Conservation (phyloP, 2,113 vertebrate species). For the Taxidea taxus region DNA sequence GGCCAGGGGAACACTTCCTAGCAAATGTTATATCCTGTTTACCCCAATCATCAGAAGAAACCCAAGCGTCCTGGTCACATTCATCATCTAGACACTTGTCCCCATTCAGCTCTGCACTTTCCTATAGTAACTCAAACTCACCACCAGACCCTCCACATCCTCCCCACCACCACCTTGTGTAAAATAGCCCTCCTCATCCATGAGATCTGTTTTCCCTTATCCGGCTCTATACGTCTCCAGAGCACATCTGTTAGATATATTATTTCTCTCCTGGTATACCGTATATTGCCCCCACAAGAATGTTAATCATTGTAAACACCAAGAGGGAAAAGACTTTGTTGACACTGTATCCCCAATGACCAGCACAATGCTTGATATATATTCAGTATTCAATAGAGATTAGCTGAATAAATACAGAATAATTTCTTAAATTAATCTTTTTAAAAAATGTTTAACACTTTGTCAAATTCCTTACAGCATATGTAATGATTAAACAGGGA, state of each 20-base stretch:
- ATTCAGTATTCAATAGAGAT: background rate
- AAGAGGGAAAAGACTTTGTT: conserved; percentile 1
- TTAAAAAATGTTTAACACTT: conserved; percentile 28
- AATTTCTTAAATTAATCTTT: conserved; percentile 19
- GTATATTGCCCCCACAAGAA: background rate
- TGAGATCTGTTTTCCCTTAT: background rate
- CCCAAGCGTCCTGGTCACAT: background rate
- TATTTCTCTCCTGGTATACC: background rate
- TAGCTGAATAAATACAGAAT: background rate
- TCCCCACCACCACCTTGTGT: background rate
- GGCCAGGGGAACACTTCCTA: background rate
- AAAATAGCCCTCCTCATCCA: background rate
- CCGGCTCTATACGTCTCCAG: background rate
- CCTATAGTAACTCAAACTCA: background rate
- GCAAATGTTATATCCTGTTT: background rate
- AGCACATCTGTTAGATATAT: background rate
- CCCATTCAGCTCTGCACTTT: background rate
- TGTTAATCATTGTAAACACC: background rate
- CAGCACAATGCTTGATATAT: background rate
- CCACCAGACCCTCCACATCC: background rate
- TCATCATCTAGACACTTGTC: background rate
- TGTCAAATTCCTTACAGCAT: conserved; percentile 28
- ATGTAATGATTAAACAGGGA: background rate
- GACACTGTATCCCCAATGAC: background rate
- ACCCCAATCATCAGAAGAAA: background rate